Conservation (phyloP, 2,797 vertebrate genomes). For the Philypnodon macrostomus region DNA sequence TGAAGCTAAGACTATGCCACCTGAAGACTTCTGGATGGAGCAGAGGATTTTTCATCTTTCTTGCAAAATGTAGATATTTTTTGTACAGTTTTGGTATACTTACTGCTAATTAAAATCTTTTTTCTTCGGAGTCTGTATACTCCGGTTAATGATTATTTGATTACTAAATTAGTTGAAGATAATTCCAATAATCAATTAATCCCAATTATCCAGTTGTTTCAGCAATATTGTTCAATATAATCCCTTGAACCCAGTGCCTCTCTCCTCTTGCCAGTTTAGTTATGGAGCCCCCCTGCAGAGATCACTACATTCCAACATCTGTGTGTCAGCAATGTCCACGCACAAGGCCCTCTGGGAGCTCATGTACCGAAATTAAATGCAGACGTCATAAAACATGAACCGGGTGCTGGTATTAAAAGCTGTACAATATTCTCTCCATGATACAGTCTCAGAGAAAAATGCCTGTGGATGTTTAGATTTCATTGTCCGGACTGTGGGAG, state of each 20-base stretch:
- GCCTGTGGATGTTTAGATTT: constrained; percentile 56
- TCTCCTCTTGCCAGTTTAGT: constrained; percentile 32
- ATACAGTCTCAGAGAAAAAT: constrained; percentile 9
- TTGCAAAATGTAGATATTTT: too few species aligned
- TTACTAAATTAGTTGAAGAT: too few species aligned
- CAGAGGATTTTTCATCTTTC: too few species aligned
- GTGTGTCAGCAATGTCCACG: constrained; percentile 50
- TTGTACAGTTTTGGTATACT: too few species aligned
- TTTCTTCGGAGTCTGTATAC: too few species aligned
- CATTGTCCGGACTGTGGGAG: constrained; percentile 18
- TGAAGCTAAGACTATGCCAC: too few species aligned
- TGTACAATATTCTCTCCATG: constrained; percentile 11
- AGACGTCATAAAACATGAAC: constrained; percentile 37
- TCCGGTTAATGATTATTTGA: too few species aligned
- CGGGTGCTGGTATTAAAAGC: constrained; percentile 8
- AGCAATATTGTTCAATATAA: constrained; percentile 37
- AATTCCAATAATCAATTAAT: too few species aligned
- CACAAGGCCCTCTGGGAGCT: constrained; percentile 15
- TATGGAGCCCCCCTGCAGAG: constrained; percentile 46
- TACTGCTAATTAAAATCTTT: too few species aligned
- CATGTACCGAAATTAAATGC: constrained; percentile 46
- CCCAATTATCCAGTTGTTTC: too few species aligned
- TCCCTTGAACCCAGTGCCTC: constrained; percentile 21
- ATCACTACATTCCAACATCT: constrained; percentile 54
- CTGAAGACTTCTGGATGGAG: too few species aligned